Evolutionary conservation across 30 jellyfish, hydroid and myxozoan species (phyloP).

Genomic region (Rhopilema esculentum): DNA sequence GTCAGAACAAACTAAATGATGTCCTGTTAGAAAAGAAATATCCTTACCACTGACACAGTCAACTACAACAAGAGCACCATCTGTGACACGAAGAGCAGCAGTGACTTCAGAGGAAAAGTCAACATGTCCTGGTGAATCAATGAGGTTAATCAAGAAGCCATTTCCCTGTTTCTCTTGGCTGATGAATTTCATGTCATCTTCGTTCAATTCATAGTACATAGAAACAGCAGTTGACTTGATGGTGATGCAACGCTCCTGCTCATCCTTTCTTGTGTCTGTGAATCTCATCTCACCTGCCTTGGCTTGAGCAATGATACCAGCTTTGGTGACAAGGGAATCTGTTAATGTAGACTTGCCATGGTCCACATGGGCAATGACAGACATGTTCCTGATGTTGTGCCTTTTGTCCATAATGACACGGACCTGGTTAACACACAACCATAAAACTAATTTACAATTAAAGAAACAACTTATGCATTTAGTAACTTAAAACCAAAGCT

Average conservation of each 20-base stretch:
- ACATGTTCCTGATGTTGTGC: conserved; percentile 97
- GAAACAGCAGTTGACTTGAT: conserved; percentile 99
- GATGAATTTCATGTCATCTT: conserved; percentile 84
- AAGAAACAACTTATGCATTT: no score
- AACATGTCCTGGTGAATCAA: conserved; percentile 99
- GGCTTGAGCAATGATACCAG: conserved; percentile 99
- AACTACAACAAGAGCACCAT: conserved; percentile 99
- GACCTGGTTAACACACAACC: conserved; percentile 56
- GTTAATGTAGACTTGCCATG: conserved; percentile 99
- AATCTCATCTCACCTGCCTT: conserved; percentile 99
- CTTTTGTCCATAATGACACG: conserved; percentile 99
- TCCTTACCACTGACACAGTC: conserved; percentile 99
- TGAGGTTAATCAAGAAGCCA: conserved; percentile 98
- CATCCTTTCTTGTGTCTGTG: conserved; percentile 99
- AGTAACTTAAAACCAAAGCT: no score
- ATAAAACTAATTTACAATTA: background rate
- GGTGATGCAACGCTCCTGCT: conserved; percentile 99
- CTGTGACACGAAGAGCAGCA: conserved; percentile 99
- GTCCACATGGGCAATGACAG: conserved; percentile 99
- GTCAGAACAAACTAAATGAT: background rate
- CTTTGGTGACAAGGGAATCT: conserved; percentile 98
- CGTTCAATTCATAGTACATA: conserved; percentile 95
- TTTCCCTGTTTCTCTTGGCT: conserved; percentile 82
- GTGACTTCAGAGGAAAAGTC: conserved; percentile 99
- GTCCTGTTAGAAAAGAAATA: background rate